These are phyloP conservation scores for Phyllostomus discolor DNA, from an alignment of 2,113 vertebrate genomes.

Conservation along the genomic window DNA sequence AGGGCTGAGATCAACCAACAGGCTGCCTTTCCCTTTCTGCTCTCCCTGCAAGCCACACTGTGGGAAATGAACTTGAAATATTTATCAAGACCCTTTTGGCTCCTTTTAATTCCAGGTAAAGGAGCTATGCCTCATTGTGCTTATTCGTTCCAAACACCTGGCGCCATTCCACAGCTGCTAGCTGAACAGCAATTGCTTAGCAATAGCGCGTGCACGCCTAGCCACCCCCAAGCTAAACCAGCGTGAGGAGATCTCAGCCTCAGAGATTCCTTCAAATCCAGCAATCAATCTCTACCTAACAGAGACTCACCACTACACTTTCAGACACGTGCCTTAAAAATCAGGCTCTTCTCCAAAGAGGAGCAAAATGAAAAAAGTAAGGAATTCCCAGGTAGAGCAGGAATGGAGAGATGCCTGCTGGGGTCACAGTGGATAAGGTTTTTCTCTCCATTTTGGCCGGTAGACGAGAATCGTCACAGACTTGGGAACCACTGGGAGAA, in stretches of 20 bases:
- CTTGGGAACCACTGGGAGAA: not conserved
- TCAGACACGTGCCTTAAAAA: not conserved
- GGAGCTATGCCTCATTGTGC: not conserved
- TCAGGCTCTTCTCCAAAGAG: not conserved
- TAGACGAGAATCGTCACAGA: not conserved
- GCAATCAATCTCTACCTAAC: not conserved
- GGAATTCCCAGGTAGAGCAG: not conserved
- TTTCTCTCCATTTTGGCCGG: not conserved
- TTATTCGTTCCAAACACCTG: not conserved
- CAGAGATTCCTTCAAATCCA: not conserved
- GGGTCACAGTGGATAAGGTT: fast-evolving
- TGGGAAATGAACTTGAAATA: slow-evolving; percentile 46
- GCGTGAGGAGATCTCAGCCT: not conserved
- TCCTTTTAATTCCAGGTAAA: slow-evolving; percentile 26
- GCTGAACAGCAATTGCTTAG: not conserved
- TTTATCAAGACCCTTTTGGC: not conserved
- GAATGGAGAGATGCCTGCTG: not conserved
- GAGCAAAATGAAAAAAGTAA: not conserved
- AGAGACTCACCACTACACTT: not conserved
- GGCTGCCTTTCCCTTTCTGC: not conserved
- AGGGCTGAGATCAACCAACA: not conserved
- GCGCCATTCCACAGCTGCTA: not conserved
- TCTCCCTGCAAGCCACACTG: not conserved
- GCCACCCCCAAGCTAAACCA: not conserved
- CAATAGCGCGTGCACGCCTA: not conserved